Evolutionary conservation across 2,113 vertebrate genomes (phyloP).

Genomic region (Carassius carassius): DNA sequence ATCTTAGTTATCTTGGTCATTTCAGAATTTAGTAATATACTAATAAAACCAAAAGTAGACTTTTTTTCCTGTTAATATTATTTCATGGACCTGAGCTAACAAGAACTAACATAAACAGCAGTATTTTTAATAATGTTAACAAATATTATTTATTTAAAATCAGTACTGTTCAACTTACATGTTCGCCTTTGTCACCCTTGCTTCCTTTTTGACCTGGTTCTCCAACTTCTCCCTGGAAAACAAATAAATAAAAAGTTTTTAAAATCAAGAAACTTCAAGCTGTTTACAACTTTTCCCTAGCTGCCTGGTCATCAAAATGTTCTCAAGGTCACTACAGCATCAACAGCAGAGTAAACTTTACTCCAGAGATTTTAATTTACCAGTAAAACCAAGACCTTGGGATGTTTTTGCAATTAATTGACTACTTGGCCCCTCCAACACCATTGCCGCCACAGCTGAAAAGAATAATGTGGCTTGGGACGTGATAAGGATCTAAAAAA

Average conservation of each 20-base stretch:
- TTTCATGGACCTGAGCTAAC: background rate
- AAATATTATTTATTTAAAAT: too few relatives aligned
- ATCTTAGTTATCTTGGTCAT: background rate
- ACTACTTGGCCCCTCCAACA: slow-evolving; percentile 65
- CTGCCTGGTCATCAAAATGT: slow-evolving; percentile 43
- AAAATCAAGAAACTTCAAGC: background rate
- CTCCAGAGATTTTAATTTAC: slow-evolving; percentile 67
- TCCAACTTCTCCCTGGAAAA: slow-evolving; percentile 91
- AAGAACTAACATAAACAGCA: background rate
- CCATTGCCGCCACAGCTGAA: slow-evolving; percentile 67
- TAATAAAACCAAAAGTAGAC: background rate
- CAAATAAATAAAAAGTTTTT: slow-evolving; percentile 52
- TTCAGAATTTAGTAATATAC: background rate
- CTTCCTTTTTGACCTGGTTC: slow-evolving; percentile 95
- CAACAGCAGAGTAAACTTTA: slow-evolving; percentile 61
- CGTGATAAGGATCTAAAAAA: slow-evolving; percentile 60
- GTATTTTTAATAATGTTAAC: background rate
- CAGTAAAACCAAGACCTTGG: slow-evolving; percentile 65
- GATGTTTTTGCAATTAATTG: slow-evolving; percentile 71
- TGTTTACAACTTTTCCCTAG: slow-evolving; percentile 3
- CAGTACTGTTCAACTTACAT: slow-evolving; percentile 77
- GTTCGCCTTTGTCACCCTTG: slow-evolving; percentile 96
- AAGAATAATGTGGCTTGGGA: slow-evolving; percentile 57
- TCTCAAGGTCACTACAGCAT: slow-evolving; percentile 64
- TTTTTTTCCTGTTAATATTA: background rate